Conservation (phyloP, 1,140 invertebrate genomes). For the Magallana ariakensis region DNA sequence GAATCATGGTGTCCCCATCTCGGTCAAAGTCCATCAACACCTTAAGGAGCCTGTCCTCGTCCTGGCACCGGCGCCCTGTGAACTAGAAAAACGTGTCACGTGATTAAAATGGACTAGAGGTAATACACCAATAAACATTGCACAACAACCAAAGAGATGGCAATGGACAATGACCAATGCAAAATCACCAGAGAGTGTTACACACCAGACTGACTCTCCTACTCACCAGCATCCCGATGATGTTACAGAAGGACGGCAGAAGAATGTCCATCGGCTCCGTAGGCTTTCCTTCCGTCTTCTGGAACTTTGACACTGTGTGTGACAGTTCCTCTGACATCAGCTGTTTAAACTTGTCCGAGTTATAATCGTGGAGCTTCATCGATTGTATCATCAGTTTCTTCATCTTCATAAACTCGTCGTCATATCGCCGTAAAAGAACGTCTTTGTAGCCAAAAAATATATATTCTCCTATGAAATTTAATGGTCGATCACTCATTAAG, state of each 20-base stretch:
- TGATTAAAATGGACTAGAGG: no score
- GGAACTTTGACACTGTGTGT: constrained; percentile 37
- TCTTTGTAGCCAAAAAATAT: constrained; percentile 47
- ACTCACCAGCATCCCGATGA: constrained; percentile 54
- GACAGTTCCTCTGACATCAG: constrained; percentile 12
- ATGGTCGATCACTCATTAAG: constrained; percentile 48
- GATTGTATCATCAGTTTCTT: constrained; percentile 46
- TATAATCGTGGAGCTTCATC: constrained; percentile 49
- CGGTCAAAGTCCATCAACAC: constrained; percentile 43
- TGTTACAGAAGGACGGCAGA: constrained; percentile 54
- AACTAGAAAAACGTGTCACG: constrained; percentile 34
- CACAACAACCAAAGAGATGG: no score
- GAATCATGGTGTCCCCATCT: constrained; percentile 57
- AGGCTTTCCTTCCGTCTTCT: constrained; percentile 38
- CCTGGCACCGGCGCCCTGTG: constrained; percentile 30
- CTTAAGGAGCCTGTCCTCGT: constrained; percentile 28
- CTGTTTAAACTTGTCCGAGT: constrained; percentile 30
- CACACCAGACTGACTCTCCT: not conserved
- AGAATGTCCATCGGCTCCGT: constrained; percentile 49
- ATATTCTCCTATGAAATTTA: constrained; percentile 53
- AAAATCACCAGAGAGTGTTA: no score
- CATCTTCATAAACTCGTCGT: constrained; percentile 44
- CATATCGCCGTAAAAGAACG: constrained; percentile 53
- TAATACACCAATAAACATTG: no score
- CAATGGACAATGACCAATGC: no score